phyloP scores from a whole-genome alignment of 2,888 invertebrate species.

The Caenorhabditis sp. region DNA sequence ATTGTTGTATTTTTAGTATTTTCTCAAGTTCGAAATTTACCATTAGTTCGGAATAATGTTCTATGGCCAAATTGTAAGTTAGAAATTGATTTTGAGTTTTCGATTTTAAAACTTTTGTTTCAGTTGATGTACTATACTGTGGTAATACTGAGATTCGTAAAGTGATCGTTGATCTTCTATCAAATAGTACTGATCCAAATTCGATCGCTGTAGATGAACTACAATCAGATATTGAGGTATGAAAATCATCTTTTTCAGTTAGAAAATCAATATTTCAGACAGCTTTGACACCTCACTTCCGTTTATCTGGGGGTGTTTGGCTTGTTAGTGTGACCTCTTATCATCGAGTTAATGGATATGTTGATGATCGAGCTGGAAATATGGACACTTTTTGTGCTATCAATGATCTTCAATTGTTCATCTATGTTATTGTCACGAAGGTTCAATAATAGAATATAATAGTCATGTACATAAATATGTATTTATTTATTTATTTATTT shows the following conservation, averaged over 20 bases:
- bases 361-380: not conserved
- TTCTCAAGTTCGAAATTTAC: not conserved
- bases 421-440: conserved; percentile 4
- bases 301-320: conserved; percentile 23
- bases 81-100: not conserved
- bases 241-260: not conserved
- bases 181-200: conserved; percentile 14
- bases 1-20: not conserved
- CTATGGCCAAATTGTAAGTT: not conserved
- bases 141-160: conserved; percentile 2
- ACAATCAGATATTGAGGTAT: conserved; percentile 23
- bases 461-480: too few species aligned
- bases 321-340: conserved; percentile 34
- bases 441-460: conserved; percentile 6
- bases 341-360: conserved; percentile 29
- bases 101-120: not conserved
- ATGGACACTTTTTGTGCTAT: conserved; percentile 9
- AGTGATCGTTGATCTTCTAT: conserved; percentile 6
- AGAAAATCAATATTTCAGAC: conserved; percentile 14
- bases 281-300: conserved; percentile 16
- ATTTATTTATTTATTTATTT: conserved; percentile 1
- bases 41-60: not conserved
- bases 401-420: conserved; percentile 1
- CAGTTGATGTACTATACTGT: conserved; percentile 23
- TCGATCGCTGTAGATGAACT: conserved; percentile 25